A percentile compares a stretch with the other conserved stretches of the same genome.
phyloP scores from a whole-genome alignment of 2,113 vertebrate genomes.

The Struthio camelus region DNA sequence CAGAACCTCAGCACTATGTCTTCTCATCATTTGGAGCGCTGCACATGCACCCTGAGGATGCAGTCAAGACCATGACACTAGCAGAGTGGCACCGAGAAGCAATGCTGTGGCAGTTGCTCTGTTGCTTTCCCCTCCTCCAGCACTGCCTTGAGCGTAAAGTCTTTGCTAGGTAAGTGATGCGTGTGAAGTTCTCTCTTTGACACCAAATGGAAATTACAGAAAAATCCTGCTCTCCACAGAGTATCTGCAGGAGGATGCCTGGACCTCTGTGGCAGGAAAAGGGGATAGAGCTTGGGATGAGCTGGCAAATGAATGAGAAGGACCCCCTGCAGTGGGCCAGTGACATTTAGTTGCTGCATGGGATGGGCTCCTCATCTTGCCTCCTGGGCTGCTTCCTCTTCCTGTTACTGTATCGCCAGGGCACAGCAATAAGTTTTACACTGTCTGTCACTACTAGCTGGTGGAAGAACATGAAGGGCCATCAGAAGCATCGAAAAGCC shows the following conservation, averaged over 20 bases:
- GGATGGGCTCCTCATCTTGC: background rate
- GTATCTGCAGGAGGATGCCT: background rate
- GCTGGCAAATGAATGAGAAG: background rate
- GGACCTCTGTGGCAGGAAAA: background rate
- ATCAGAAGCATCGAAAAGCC: background rate
- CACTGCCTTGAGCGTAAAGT: slow-evolving; percentile 74
- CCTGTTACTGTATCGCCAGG: background rate
- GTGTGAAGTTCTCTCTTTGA: too few species aligned
- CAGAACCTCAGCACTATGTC: slow-evolving; percentile 79
- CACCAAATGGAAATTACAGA: too few species aligned
- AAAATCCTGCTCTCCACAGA: background rate
- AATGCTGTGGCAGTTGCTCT: slow-evolving; percentile 76
- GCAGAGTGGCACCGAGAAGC: slow-evolving; percentile 79
- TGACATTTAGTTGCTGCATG: too few species aligned
- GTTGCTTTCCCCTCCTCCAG: slow-evolving; percentile 78
- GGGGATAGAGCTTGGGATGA: background rate
- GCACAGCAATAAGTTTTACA: background rate
- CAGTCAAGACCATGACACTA: slow-evolving; percentile 68
- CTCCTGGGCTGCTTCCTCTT: background rate
- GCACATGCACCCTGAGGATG: slow-evolving; percentile 74
- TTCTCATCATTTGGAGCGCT: slow-evolving; percentile 79
- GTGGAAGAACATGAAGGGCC: slow-evolving; percentile 58
- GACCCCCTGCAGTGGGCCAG: background rate
- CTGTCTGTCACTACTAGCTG: slow-evolving; percentile 69
- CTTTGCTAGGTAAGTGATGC: slow-evolving; percentile 71